Percentiles rank a stretch among this genome's conserved stretches.
These are phyloP conservation scores for Actinia equina DNA, from an alignment of 64 coral and sea anemone species.

Conservation along the genomic window DNA sequence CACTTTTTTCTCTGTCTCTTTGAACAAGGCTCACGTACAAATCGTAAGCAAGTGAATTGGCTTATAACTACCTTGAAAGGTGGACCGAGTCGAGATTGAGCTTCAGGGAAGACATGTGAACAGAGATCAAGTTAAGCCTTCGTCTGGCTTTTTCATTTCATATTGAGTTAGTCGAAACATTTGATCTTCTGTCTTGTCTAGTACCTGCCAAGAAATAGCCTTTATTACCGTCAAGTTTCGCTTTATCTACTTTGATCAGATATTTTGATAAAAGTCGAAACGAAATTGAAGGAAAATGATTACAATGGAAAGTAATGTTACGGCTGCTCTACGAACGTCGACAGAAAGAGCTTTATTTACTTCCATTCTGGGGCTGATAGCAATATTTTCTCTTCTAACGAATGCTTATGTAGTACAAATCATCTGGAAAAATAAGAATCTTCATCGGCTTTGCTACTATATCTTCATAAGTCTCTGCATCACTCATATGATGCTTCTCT, in stretches of 20 bases:
- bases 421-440: slow-evolving; percentile 20
- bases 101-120: neutral
- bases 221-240: neutral
- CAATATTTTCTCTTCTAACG: slow-evolving; percentile 2
- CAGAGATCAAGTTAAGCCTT: neutral
- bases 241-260: neutral
- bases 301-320: neutral
- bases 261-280: neutral
- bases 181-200: neutral
- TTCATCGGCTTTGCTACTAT: slow-evolving; percentile 10
- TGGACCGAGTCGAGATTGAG: no score
- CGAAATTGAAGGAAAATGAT: neutral
- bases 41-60: neutral
- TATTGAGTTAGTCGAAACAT: neutral
- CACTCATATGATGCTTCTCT: neutral
- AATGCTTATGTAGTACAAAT: neutral
- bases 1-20: neutral
- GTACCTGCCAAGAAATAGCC: neutral
- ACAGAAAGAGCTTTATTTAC: slow-evolving; percentile 14
- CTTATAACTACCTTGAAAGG: neutral
- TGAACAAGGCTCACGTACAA: neutral
- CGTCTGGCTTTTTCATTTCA: neutral
- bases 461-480: slow-evolving; percentile 3
- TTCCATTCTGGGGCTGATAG: neutral
- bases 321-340: neutral